Evolutionary conservation across 2,113 vertebrate species (phyloP), one percentile per base, ranked within the genome.

Genomic region (Marmota flaviventris): DNA sequence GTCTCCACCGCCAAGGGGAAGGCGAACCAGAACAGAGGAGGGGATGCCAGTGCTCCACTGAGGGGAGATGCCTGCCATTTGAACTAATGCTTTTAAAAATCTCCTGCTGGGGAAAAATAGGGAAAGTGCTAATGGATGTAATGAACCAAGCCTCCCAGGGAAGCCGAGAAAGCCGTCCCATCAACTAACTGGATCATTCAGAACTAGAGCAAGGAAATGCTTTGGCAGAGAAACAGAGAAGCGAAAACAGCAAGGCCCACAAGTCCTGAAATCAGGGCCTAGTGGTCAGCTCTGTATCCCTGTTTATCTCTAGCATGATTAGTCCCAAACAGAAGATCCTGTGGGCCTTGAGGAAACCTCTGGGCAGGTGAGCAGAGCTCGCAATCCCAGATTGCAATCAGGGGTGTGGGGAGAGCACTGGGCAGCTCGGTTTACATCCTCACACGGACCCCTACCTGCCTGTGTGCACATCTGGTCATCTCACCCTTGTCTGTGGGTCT

Each of bases 41-140:
- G 37, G 39, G 72, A 42, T 4, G n/a, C 77, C 67, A 14, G 81
- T 39, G 42, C 56, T 87, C 77, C n/a, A 18, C 85, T 67, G 39
- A 82, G 93, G 56, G 34, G 91, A 96, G 76, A 58, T 3, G 8
- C 91, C 95, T 11, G 20, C 94, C 72, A 91, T 98, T 93, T 95
- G 96, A 96, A 97, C 53, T 77, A 89, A 97, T 83, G 58, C 77
- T 97, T 98, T 97, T 92, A 65, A 93, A 94, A 92, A 79, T 67
- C 78, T 58, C 83, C 87, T 97, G 91, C 95, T 97, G 42, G 92
- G 89, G 89, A 37, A 16, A 83, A 89, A 72, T 75, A 37, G 10
- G 48, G 96, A 94, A 97, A 97, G 95, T 61, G 34, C 95, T 98
- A 98, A 98, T 92, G 96, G 97, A 92, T 67, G 56, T 97, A 97